Evolutionary conservation across 2,797 vertebrate species (phyloP).

Genomic region (Odontamblyopus rebecca): DNA sequence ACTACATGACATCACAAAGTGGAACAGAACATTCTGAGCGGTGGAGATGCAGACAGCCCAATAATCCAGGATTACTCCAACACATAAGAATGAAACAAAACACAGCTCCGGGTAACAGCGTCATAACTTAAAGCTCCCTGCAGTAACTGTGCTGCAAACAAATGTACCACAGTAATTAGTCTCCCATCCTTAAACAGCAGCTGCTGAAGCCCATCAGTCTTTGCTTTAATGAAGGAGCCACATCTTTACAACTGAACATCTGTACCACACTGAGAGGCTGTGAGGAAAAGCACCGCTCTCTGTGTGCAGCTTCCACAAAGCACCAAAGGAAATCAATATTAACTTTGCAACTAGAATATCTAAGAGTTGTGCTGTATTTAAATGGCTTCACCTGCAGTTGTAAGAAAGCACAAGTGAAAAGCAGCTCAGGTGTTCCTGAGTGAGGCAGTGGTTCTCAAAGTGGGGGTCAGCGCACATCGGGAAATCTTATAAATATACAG

Average conservation of each 20-base stretch:
- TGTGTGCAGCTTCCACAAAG: background rate
- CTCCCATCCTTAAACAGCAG: background rate
- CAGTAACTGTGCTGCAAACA: background rate
- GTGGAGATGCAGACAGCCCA: no score
- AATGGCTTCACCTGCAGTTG: background rate
- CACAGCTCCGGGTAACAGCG: no score
- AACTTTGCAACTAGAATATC: background rate
- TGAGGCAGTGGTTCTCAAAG: no score
- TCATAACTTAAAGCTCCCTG: no score
- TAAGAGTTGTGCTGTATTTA: background rate
- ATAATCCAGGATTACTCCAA: no score
- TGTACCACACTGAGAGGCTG: background rate
- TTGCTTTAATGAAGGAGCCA: background rate
- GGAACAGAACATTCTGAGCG: no score
- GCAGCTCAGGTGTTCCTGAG: no score
- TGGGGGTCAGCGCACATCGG: no score
- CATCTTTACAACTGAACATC: background rate
- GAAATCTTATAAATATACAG: no score
- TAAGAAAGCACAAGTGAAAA: background rate
- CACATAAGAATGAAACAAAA: no score
- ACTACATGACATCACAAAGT: no score
- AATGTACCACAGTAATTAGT: background rate
- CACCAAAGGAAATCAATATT: background rate
- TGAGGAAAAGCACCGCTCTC: constrained; percentile 18
- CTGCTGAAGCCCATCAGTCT: background rate